phyloP scores from a whole-genome alignment of 2,888 invertebrate genomes.

The Agonopterix arenella region DNA sequence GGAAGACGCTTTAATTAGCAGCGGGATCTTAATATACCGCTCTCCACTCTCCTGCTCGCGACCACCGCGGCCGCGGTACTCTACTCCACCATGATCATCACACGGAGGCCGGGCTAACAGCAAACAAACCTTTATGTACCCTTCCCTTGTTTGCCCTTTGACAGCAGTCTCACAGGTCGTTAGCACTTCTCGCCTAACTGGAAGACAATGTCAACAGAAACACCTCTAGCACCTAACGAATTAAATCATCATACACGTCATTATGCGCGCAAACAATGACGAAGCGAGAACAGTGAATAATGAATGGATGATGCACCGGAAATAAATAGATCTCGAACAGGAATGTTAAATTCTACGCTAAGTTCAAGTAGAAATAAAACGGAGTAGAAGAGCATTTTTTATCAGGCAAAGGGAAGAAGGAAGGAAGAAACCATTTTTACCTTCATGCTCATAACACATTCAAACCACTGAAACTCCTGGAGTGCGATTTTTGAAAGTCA shows the following conservation, averaged over 20 bases:
- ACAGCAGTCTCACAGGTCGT: slow-evolving; percentile 74
- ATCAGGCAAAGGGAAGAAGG: too few species aligned
- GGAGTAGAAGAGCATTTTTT: too few species aligned
- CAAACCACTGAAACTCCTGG: too few species aligned
- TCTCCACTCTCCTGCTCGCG: slow-evolving; percentile 16
- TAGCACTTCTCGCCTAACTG: slow-evolving; percentile 66
- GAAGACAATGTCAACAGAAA: slow-evolving; percentile 25
- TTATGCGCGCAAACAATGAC: slow-evolving; percentile 32
- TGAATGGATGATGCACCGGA: slow-evolving; percentile 27
- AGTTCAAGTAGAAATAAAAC: too few species aligned
- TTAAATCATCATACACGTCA: slow-evolving; percentile 45
- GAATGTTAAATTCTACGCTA: neutral
- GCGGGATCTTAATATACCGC: too few species aligned
- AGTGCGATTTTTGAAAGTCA: too few species aligned
- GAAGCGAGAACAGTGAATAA: slow-evolving; percentile 5
- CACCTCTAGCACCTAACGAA: slow-evolving; percentile 20
- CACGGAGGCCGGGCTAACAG: slow-evolving; percentile 46
- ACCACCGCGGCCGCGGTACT: slow-evolving; percentile 57
- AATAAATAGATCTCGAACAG: slow-evolving; percentile 18
- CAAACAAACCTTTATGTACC: slow-evolving; percentile 56
- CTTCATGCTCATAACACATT: too few species aligned
- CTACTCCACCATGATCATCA: slow-evolving; percentile 31
- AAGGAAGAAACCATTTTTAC: too few species aligned
- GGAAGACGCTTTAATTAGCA: too few species aligned
- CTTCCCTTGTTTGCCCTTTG: slow-evolving; percentile 65